phyloP scores from a whole-genome alignment of 2,113 vertebrate species.

The Rutilus rutilus region DNA sequence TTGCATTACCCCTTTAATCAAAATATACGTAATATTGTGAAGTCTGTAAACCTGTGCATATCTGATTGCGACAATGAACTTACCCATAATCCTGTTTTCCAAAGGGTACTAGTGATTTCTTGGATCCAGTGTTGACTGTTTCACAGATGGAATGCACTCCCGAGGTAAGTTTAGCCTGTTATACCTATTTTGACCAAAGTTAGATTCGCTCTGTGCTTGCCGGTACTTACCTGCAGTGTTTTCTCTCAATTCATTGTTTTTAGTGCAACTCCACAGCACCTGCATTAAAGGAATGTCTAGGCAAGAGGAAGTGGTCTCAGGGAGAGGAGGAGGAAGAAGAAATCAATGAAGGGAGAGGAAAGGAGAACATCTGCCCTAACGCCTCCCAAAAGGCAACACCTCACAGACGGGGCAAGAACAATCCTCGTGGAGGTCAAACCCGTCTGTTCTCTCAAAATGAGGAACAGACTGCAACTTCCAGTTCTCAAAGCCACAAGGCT shows the following conservation, averaged over 20 bases:
- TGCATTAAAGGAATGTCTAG: conserved; percentile 49
- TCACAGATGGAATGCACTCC: conserved; percentile 73
- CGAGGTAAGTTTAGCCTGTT: conserved; percentile 63
- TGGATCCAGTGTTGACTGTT: conserved; percentile 58
- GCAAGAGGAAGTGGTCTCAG: conserved; percentile 70
- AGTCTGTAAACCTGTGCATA: not conserved
- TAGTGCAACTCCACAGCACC: conserved; percentile 59
- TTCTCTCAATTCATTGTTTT: not conserved
- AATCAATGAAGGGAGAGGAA: conserved; percentile 10
- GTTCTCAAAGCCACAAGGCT: conserved; percentile 56
- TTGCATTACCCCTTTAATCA: not conserved
- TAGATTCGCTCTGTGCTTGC: not conserved
- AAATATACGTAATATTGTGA: not conserved
- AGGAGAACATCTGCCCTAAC: conserved; percentile 72
- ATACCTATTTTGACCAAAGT: not conserved
- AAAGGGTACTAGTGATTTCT: conserved; percentile 58
- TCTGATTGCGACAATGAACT: not conserved
- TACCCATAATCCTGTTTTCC: not conserved
- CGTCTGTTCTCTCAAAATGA: conserved; percentile 66
- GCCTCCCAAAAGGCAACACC: conserved; percentile 62
- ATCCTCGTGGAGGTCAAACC: conserved; percentile 58
- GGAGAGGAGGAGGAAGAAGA: conserved; percentile 40
- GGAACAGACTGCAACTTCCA: conserved; percentile 39
- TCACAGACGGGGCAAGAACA: conserved; percentile 62
- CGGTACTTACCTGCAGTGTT: not conserved